phyloP scores from a whole-genome alignment of 2,888 invertebrate genomes.

The Sinhomidia bicolor region DNA sequence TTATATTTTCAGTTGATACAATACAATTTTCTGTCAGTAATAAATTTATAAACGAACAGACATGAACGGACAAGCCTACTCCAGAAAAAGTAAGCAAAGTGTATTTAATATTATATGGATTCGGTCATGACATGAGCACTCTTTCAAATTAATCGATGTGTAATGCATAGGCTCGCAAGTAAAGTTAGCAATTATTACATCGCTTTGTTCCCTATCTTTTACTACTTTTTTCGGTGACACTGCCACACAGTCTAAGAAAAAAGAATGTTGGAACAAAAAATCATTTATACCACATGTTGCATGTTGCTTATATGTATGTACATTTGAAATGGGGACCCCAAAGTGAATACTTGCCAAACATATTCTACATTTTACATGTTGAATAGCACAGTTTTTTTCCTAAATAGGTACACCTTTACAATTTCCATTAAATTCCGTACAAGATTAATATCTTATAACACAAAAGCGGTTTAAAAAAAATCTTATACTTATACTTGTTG shows the following conservation, averaged over 20 bases:
- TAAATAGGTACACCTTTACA: neutral
- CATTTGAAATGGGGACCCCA: too few species aligned
- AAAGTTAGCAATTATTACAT: conserved; percentile 5
- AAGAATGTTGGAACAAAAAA: too few species aligned
- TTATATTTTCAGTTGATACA: neutral
- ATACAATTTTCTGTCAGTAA: neutral
- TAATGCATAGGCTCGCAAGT: neutral
- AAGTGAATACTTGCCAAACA: too few species aligned
- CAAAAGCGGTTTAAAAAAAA: neutral
- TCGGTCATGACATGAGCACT: conserved; percentile 7
- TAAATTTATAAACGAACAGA: conserved; percentile 1
- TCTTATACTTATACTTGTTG: conserved; percentile 2
- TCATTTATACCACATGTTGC: too few species aligned
- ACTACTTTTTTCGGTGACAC: too few species aligned
- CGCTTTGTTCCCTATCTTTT: too few species aligned
- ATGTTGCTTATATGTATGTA: too few species aligned
- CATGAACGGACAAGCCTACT: neutral
- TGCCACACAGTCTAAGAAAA: too few species aligned
- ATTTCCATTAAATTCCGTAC: conserved; percentile 18
- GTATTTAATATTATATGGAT: neutral
- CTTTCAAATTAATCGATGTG: neutral
- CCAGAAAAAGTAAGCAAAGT: neutral
- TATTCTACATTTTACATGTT: too few species aligned
- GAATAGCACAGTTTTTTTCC: neutral
- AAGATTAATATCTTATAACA: conserved; percentile 6